A percentile compares a stretch with the other conserved stretches of the same genome.
phyloP scores from a whole-genome alignment of 2,113 vertebrate genomes.

The Pantherophis guttatus region DNA sequence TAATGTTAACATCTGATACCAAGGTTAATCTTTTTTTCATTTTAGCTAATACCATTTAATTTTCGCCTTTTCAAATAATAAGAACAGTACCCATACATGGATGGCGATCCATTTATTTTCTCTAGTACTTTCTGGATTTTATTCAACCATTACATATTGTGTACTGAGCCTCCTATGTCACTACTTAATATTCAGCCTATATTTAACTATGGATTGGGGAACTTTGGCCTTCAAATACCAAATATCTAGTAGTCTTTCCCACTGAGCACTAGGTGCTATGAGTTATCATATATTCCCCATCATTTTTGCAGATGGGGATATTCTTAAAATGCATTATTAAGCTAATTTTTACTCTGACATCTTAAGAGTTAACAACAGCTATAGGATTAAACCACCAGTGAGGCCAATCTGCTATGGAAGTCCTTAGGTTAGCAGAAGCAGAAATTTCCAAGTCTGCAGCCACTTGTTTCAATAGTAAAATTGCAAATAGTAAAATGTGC shows the following conservation, averaged over 20 bases:
- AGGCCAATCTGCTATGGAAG: not conserved
- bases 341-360: not conserved
- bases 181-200: not conserved
- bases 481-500: not conserved
- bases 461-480: not conserved
- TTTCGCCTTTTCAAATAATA: not conserved
- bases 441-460: not conserved
- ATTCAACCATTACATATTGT: conserved; percentile 26
- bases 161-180: not conserved
- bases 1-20: not conserved
- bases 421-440: not conserved
- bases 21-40: not conserved
- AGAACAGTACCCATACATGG: conserved; percentile 7
- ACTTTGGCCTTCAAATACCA: not conserved
- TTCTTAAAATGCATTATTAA: not conserved
- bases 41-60: not conserved
- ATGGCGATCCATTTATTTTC: conserved; percentile 5
- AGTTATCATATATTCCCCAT: not conserved
- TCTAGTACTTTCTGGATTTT: conserved; percentile 19
- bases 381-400: not conserved
- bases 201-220: not conserved
- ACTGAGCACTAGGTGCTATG: not conserved
- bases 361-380: not conserved
- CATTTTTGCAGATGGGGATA: not conserved
- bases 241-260: not conserved